Conservation (phyloP, 2,888 invertebrate genomes). For the Euphydryas editha region DNA sequence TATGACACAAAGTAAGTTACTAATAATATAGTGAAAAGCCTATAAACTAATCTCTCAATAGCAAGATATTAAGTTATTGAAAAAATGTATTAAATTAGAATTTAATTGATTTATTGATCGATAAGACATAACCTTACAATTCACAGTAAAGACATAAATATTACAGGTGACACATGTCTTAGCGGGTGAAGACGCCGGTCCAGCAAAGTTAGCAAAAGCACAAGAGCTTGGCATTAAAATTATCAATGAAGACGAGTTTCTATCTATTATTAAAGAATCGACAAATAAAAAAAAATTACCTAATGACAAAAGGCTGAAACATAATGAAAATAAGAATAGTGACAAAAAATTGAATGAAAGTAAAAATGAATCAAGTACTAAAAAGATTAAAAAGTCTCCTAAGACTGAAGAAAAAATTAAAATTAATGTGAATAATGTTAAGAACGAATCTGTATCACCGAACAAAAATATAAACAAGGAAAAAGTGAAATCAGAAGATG, state of each 20-base stretch:
- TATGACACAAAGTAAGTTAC: too few species aligned
- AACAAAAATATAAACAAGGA: conserved; percentile 16
- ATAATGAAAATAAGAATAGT: conserved; percentile 43
- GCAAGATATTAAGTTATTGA: too few species aligned
- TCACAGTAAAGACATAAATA: too few species aligned
- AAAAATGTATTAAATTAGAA: too few species aligned
- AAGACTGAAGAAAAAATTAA: conserved; percentile 17
- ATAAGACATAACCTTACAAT: too few species aligned
- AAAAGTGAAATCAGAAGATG: background rate
- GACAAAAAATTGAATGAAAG: conserved; percentile 37
- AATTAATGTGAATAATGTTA: conserved; percentile 24
- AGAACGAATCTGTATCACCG: conserved; percentile 35
- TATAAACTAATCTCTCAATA: too few species aligned
- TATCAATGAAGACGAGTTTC: conserved; percentile 91
- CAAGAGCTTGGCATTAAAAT: conserved; percentile 87
- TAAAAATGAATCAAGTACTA: conserved; percentile 32
- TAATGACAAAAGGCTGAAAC: conserved; percentile 45
- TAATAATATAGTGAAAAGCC: too few species aligned
- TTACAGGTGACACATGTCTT: conserved; percentile 88
- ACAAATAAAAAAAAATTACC: conserved; percentile 56
- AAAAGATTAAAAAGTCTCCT: conserved; percentile 19
- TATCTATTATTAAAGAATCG: conserved; percentile 88
- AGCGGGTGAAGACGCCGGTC: conserved; percentile 93
- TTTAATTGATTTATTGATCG: too few species aligned
- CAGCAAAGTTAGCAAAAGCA: conserved; percentile 91